Evolutionary conservation across 2,113 vertebrate species (phyloP).

Genomic region (Herpetotheres cachinnans): DNA sequence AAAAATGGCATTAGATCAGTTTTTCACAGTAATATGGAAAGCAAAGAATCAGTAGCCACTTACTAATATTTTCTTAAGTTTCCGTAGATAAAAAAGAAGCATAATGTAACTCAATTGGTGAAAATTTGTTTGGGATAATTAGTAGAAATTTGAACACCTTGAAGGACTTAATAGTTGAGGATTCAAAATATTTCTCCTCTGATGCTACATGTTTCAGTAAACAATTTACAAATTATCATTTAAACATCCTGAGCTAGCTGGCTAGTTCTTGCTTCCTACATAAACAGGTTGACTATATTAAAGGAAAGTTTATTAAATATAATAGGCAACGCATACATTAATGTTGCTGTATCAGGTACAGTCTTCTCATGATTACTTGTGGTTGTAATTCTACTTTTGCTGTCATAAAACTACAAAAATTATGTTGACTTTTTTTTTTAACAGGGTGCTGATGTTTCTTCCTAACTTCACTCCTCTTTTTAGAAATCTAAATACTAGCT

Average conservation of each 20-base stretch:
- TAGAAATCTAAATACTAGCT: background rate
- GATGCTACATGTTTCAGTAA: background rate
- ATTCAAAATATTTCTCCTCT: background rate
- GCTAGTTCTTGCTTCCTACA: background rate
- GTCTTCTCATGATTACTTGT: background rate
- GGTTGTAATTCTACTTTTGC: background rate
- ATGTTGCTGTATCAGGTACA: background rate
- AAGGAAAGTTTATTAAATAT: background rate
- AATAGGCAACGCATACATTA: background rate
- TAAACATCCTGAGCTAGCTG: background rate
- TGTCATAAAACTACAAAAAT: background rate
- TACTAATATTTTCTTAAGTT: background rate
- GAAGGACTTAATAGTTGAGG: background rate
- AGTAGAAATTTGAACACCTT: constrained; percentile 46
- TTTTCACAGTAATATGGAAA: background rate
- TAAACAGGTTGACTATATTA: background rate
- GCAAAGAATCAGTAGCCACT: background rate
- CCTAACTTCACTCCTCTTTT: background rate
- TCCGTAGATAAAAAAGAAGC: background rate
- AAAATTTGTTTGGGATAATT: constrained; percentile 20
- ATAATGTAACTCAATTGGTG: background rate
- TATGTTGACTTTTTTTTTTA: background rate
- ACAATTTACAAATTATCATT: background rate
- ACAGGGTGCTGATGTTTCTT: background rate
- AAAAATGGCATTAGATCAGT: constrained; percentile 8